These are phyloP conservation scores for Bibio marci DNA, from an alignment of 2,888 invertebrate genomes.

Conservation along the genomic window DNA sequence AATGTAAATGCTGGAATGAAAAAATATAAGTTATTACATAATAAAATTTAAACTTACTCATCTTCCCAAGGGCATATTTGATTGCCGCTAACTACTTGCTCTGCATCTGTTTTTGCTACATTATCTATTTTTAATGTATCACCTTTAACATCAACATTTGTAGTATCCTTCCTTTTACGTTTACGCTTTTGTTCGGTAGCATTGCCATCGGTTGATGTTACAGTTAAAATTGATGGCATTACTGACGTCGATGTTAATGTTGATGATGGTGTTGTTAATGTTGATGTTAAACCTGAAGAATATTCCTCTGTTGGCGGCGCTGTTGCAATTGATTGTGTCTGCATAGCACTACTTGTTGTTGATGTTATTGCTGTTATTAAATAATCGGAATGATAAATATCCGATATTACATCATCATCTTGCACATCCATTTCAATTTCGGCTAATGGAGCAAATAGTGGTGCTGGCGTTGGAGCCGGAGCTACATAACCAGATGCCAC, in stretches of 20 bases:
- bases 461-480: conserved; percentile 26
- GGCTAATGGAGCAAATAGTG: conserved; percentile 44
- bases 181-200: background rate
- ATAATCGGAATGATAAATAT: conserved; percentile 13
- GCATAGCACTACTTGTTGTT: too few relatives aligned
- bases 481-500: conserved; percentile 21
- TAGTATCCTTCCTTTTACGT: conserved; percentile 20
- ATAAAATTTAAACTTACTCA: conserved; percentile 52
- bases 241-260: background rate
- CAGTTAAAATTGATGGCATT: background rate
- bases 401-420: conserved; percentile 44
- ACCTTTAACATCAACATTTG: conserved; percentile 11
- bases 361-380: too few relatives aligned
- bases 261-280: background rate
- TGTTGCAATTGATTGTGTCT: background rate
- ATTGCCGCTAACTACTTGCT: conserved; percentile 37
- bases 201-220: background rate
- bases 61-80: conserved; percentile 92
- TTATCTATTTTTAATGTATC: conserved; percentile 14
- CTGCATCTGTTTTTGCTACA: conserved; percentile 15
- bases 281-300: background rate
- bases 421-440: conserved; percentile 52
- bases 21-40: too few relatives aligned
- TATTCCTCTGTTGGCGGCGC: too few relatives aligned
- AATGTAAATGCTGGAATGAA: too few relatives aligned